Conservation (phyloP, 2,888 invertebrate species). For the Polyommatus icarus region DNA sequence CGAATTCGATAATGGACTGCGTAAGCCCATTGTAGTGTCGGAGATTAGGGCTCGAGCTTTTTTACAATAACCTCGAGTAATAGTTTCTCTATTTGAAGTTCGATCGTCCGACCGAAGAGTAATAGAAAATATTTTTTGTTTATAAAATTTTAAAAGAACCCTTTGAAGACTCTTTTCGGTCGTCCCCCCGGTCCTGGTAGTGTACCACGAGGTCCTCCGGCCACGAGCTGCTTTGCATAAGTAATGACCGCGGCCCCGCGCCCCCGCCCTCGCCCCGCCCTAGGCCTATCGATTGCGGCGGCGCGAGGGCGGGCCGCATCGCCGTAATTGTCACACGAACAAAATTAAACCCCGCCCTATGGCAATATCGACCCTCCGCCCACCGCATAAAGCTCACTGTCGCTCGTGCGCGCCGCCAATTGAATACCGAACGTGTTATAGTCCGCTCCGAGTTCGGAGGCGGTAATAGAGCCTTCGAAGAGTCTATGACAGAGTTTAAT, state of each 20-base stretch:
- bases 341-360: conserved; percentile 67
- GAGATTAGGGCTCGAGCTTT: conserved; percentile 56
- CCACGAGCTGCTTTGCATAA: conserved; percentile 72
- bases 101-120: neutral
- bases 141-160: neutral
- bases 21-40: conserved; percentile 60
- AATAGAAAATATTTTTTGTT: neutral
- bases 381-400: conserved; percentile 63
- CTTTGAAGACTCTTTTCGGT: neutral
- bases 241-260: conserved; percentile 62
- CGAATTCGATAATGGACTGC: conserved; percentile 61
- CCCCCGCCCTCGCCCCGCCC: conserved; percentile 80
- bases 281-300: conserved; percentile 86
- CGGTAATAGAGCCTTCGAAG: conserved; percentile 80
- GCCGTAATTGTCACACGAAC: conserved; percentile 79
- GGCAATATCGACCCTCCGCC: conserved; percentile 70
- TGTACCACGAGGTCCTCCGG: conserved; percentile 33
- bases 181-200: conserved; percentile 36
- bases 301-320: conserved; percentile 80
- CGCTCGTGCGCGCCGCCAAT: conserved; percentile 50
- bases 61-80: neutral
- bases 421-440: conserved; percentile 75
- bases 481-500: conserved; percentile 80
- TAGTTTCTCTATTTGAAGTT: neutral
- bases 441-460: conserved; percentile 76